Conservation (phyloP, 2,888 invertebrate genomes). For the Napeogenes sylphis region DNA sequence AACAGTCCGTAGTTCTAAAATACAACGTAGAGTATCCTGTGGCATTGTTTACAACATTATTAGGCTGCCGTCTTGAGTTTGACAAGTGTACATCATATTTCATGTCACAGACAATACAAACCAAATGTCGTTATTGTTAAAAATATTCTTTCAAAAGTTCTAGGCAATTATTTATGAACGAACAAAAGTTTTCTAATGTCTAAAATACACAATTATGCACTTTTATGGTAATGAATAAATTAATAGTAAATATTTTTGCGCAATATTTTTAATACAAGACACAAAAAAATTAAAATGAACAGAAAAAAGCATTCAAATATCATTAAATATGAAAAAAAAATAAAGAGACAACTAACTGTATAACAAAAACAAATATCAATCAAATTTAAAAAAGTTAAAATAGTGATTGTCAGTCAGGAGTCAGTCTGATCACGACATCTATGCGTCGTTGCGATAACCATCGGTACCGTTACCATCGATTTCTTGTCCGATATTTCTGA, state of each 20-base stretch:
- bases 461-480: conserved; percentile 31
- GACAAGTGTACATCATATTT: conserved; percentile 15
- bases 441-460: conserved; percentile 32
- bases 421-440: conserved; percentile 9
- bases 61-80: conserved; percentile 20
- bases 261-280: too few species aligned
- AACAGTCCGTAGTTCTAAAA: too few species aligned
- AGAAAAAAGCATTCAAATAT: too few species aligned
- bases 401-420: not conserved
- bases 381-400: conserved; percentile 13
- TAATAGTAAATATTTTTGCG: too few species aligned
- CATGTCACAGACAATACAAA: conserved; percentile 9
- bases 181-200: not conserved
- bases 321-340: too few species aligned
- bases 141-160: not conserved
- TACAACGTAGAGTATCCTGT: too few species aligned
- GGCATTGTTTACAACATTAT: conserved; percentile 17
- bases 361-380: conserved; percentile 6
- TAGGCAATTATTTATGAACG: not conserved
- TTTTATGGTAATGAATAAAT: too few species aligned
- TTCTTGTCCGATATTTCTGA: conserved; percentile 5
- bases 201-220: not conserved
- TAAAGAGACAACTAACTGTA: not conserved
- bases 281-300: too few species aligned
- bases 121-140: not conserved